Evolutionary conservation across 1,140 invertebrate species (phyloP), one percentile per base, ranked within the genome.

Genomic region (Yoshiicerus persimilis): DNA sequence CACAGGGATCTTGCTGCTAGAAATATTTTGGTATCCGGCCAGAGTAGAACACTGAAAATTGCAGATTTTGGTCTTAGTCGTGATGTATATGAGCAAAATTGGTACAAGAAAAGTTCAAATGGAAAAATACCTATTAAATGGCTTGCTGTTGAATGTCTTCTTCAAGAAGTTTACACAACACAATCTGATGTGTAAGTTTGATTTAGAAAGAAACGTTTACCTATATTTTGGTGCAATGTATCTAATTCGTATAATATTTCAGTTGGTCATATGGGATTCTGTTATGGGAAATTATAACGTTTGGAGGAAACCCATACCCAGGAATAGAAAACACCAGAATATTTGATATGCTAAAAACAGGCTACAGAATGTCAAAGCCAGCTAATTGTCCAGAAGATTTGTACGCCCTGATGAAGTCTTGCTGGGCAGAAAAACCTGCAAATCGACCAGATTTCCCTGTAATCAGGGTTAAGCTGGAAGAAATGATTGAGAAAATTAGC

Each of bases 241-340:
- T 34, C 36, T 41, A 25, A 27, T 41, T 88, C n/a, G n/a, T n/a
- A n/a, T n/a, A n/a, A n/a, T n/a, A n/a, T n/a, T 91, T 32, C 91
- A 96, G 95, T 13, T 99, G 98, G 98, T 97, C 97, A 0, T 99
- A 96, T 93, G 97, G 98, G 20, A 95, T 99, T 89, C 94, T 99
- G 25, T 92, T 99, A 30, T 99, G 97, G 96, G 98, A 99, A 93
- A 97, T 99, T 90, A 95, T 96, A 9, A 98, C 97, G 0, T 92
- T 98, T 30, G 97, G 97, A 9, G 89, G 89, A 36, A 89, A 75
- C 36, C 89, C 89, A n/a, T 90, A 90, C 62, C 89, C 89, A 16
- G 95, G 95, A 25, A 94, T 97, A 86, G 93, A 94, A 20, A 90
- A 91, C 10, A 89, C 84, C 25, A 86, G 93, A 87, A 92, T 95